Conservation (phyloP, 2,797 vertebrate genomes). For the Danionella dracula region DNA sequence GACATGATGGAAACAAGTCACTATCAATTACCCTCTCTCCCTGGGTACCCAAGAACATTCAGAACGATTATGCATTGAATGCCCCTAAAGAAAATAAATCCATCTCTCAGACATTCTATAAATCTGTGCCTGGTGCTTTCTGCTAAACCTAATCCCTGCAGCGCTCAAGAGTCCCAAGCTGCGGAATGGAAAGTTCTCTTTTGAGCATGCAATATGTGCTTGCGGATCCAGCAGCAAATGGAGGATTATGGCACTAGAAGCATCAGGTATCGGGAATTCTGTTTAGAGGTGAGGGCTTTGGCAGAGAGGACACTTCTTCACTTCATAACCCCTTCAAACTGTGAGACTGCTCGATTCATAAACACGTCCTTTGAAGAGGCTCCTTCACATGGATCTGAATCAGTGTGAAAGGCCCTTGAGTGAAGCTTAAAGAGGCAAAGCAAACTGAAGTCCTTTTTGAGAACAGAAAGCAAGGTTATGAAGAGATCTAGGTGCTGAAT, state of each 20-base stretch:
- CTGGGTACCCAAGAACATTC: background rate
- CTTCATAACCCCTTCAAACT: slow-evolving; percentile 31
- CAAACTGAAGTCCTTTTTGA: slow-evolving; percentile 16
- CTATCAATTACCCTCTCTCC: slow-evolving; percentile 21
- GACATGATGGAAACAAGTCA: slow-evolving; percentile 6
- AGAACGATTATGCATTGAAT: slow-evolving; percentile 17
- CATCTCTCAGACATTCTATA: slow-evolving; percentile 17
- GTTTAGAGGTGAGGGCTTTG: slow-evolving; percentile 26
- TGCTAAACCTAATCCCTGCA: slow-evolving; percentile 16
- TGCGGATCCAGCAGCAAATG: background rate
- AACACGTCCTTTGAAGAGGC: slow-evolving; percentile 29
- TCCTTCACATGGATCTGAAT: slow-evolving; percentile 24
- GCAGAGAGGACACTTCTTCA: slow-evolving; percentile 23
- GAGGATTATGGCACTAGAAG: slow-evolving; percentile 23
- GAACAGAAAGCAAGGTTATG: background rate
- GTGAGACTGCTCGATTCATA: slow-evolving; percentile 32
- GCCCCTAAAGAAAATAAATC: slow-evolving; percentile 14
- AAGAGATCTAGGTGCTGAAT: slow-evolving; percentile 9
- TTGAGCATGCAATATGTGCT: slow-evolving; percentile 10
- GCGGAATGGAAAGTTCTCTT: slow-evolving; percentile 14
- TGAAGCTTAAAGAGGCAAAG: slow-evolving; percentile 10
- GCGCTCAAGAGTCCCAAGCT: background rate
- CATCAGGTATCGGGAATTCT: slow-evolving; percentile 18
- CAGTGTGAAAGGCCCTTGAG: slow-evolving; percentile 4
- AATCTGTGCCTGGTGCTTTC: slow-evolving; percentile 19